phyloP scores from a whole-genome alignment of 2,113 vertebrate species.

The Pyxicephalus adspersus region DNA sequence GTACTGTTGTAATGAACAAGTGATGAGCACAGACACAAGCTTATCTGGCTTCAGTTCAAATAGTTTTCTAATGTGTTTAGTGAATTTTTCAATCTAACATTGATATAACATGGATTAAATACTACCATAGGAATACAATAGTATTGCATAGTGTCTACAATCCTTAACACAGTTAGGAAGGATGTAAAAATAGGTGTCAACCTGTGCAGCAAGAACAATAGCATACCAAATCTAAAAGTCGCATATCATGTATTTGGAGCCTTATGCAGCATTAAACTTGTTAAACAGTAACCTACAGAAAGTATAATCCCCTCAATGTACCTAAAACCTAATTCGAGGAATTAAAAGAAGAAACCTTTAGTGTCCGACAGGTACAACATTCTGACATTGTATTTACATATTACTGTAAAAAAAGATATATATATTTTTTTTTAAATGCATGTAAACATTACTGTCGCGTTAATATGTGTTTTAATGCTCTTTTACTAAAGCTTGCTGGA shows the following conservation, averaged over 20 bases:
- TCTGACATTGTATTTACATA: too few species aligned
- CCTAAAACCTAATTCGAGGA: too few species aligned
- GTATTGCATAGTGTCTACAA: not conserved
- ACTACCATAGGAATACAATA: not conserved
- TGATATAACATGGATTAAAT: conserved; percentile 9
- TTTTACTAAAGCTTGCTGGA: too few species aligned
- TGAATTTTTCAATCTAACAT: conserved; percentile 9
- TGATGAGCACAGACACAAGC: not conserved
- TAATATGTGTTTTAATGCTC: too few species aligned
- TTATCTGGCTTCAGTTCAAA: conserved; percentile 3
- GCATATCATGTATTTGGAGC: not conserved
- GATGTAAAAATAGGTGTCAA: conserved; percentile 3
- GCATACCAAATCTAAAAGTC: not conserved
- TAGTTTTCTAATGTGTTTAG: not conserved
- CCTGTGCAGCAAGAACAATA: not conserved
- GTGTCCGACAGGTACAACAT: too few species aligned
- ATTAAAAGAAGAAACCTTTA: too few species aligned
- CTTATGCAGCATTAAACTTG: not conserved
- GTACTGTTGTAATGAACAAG: too few species aligned
- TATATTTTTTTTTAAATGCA: too few species aligned
- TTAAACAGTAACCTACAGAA: too few species aligned
- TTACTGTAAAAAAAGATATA: too few species aligned
- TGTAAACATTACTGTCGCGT: too few species aligned
- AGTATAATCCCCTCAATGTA: too few species aligned
- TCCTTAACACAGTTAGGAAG: not conserved